Evolutionary conservation across 92 coral and sea anemone species (phyloP).

Genomic region (Scolanthus callimorphus): DNA sequence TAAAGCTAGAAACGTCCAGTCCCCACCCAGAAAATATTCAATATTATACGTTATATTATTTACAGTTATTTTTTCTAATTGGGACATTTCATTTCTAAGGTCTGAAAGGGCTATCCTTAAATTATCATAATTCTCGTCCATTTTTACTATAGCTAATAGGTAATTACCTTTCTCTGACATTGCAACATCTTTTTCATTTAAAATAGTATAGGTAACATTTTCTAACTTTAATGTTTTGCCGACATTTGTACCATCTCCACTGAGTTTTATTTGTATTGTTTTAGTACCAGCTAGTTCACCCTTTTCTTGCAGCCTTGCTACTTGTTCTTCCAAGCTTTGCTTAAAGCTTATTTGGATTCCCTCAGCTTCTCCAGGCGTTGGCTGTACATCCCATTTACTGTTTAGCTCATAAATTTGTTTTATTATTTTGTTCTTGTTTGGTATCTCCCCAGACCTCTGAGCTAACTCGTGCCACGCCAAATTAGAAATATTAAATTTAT

Average conservation of each 20-base stretch:
- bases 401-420: too few species aligned
- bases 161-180: constrained; percentile 43
- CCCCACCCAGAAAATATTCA: constrained; percentile 69
- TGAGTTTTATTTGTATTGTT: not conserved
- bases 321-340: constrained; percentile 11
- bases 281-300: not conserved
- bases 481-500: constrained; percentile 35
- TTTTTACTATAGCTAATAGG: constrained; percentile 36
- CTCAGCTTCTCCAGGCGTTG: constrained; percentile 39
- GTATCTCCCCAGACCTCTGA: too few species aligned
- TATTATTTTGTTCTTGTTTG: too few species aligned
- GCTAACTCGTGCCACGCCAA: constrained; percentile 60
- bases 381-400: constrained; percentile 17
- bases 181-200: constrained; percentile 38
- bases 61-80: constrained; percentile 25
- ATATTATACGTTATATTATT: constrained; percentile 23
- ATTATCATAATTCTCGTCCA: constrained; percentile 41
- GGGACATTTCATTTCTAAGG: constrained; percentile 48
- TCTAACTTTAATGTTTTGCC: too few species aligned
- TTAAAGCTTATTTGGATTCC: constrained; percentile 33
- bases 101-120: constrained; percentile 40
- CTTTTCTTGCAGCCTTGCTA: not conserved
- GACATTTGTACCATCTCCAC: constrained; percentile 38
- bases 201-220: constrained; percentile 41
- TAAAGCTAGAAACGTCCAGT: constrained; percentile 62